phyloP scores from a whole-genome alignment of 2,888 invertebrate genomes.

The Andrena praecox region DNA sequence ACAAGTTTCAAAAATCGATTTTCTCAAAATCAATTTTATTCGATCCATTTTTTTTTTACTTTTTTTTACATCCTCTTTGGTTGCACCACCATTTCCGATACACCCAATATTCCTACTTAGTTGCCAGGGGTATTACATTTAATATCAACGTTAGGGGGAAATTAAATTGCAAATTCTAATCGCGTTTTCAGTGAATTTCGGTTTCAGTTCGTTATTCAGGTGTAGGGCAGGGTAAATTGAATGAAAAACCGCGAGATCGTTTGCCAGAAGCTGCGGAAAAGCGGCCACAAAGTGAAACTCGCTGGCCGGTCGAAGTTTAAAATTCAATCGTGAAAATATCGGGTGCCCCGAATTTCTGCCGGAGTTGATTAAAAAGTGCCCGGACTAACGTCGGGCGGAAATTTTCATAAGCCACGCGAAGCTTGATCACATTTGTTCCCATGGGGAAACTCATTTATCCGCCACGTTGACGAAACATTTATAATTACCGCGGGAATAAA shows the following conservation, averaged over 20 bases:
- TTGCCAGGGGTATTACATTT: not conserved
- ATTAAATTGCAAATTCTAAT: not conserved
- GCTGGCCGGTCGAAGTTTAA: not conserved
- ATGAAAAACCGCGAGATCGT: slow-evolving; percentile 3
- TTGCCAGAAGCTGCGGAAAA: not conserved
- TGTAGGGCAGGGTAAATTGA: not conserved
- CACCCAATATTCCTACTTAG: not conserved
- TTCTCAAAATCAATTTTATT: too few species aligned
- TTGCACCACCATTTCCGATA: too few species aligned
- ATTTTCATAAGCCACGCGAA: not conserved
- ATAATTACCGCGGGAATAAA: not conserved
- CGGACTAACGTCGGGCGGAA: not conserved
- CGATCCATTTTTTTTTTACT: too few species aligned
- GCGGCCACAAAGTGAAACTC: not conserved
- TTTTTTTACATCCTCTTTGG: too few species aligned
- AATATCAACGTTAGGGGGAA: not conserved
- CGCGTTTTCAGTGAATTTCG: not conserved
- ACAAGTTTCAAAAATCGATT: too few species aligned
- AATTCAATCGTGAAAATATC: slow-evolving; percentile 11
- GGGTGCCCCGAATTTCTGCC: not conserved
- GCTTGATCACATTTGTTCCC: not conserved
- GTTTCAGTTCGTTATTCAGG: not conserved
- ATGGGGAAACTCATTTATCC: not conserved
- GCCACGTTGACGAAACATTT: not conserved
- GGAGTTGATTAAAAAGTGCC: not conserved